phyloP scores from a whole-genome alignment of 2,113 vertebrate species.

The Nicator chloris region DNA sequence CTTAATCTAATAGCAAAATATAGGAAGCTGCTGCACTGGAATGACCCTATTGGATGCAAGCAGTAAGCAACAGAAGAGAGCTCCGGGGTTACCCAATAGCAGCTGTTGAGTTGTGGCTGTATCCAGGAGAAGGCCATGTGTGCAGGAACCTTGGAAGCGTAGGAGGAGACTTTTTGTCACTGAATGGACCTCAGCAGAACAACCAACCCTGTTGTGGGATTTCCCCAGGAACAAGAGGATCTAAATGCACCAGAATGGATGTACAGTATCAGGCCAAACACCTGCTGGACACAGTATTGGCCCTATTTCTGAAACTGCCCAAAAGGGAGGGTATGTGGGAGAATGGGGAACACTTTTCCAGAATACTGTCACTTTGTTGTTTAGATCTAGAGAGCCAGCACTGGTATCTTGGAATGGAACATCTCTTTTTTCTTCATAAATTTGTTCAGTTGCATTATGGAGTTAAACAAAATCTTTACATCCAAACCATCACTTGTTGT shows the following conservation, averaged over 20 bases:
- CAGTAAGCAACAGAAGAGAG: constrained; percentile 40
- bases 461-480: background rate
- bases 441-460: background rate
- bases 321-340: background rate
- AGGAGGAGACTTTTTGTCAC: background rate
- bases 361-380: background rate
- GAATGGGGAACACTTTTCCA: background rate
- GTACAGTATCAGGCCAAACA: background rate
- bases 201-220: background rate
- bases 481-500: background rate
- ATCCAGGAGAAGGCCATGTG: background rate
- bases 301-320: background rate
- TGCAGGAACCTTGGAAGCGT: background rate
- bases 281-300: background rate
- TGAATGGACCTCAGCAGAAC: background rate
- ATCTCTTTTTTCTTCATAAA: background rate
- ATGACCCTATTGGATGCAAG: constrained; percentile 40
- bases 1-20: constrained; percentile 60
- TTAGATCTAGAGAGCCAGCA: background rate
- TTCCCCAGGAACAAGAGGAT: background rate
- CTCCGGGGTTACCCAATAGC: background rate
- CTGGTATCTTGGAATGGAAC: background rate
- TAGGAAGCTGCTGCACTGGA: constrained; percentile 28
- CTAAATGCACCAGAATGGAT: background rate
- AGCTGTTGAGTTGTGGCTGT: background rate